phyloP scores from a whole-genome alignment of 2,797 vertebrate genomes.

The Phalloptychus januarius region DNA sequence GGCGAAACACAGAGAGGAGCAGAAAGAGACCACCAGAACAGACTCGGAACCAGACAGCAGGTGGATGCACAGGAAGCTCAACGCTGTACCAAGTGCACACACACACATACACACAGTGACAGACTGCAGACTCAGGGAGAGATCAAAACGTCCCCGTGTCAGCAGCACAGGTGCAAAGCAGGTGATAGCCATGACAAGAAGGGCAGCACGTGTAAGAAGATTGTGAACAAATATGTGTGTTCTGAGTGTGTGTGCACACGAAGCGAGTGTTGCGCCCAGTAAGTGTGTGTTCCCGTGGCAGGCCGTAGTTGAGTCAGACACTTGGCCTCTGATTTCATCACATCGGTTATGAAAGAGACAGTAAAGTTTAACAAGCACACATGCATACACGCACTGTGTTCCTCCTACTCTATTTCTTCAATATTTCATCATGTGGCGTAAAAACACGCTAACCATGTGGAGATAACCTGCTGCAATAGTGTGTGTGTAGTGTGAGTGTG shows the following conservation, averaged over 20 bases:
- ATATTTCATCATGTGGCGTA: slow-evolving; percentile 77
- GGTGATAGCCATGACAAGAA: slow-evolving; percentile 41
- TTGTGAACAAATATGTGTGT: slow-evolving; percentile 15
- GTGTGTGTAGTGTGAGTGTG: slow-evolving; percentile 21
- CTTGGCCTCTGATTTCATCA: slow-evolving; percentile 84
- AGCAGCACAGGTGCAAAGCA: slow-evolving; percentile 44
- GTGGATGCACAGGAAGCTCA: slow-evolving; percentile 20
- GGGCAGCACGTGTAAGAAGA: slow-evolving; percentile 27
- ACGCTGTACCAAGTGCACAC: slow-evolving; percentile 1
- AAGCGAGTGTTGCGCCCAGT: slow-evolving; percentile 27
- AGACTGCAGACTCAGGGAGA: slow-evolving; percentile 25
- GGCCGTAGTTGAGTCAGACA: slow-evolving; percentile 78
- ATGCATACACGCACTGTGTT: slow-evolving; percentile 27
- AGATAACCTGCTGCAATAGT: slow-evolving; percentile 67
- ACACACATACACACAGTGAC: not conserved
- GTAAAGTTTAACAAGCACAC: slow-evolving; percentile 67
- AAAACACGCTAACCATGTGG: slow-evolving; percentile 70
- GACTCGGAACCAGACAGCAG: slow-evolving; percentile 17
- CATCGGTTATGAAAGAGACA: slow-evolving; percentile 80
- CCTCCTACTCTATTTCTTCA: slow-evolving; percentile 70
- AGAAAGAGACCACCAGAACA: slow-evolving; percentile 43
- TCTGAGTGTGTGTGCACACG: not conserved
- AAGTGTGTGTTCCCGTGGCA: slow-evolving; percentile 55
- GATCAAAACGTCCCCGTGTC: slow-evolving; percentile 21
- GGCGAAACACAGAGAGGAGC: slow-evolving; percentile 30